Evolutionary conservation across 2,797 vertebrate species (phyloP).

Genomic region (Masticophis lateralis): DNA sequence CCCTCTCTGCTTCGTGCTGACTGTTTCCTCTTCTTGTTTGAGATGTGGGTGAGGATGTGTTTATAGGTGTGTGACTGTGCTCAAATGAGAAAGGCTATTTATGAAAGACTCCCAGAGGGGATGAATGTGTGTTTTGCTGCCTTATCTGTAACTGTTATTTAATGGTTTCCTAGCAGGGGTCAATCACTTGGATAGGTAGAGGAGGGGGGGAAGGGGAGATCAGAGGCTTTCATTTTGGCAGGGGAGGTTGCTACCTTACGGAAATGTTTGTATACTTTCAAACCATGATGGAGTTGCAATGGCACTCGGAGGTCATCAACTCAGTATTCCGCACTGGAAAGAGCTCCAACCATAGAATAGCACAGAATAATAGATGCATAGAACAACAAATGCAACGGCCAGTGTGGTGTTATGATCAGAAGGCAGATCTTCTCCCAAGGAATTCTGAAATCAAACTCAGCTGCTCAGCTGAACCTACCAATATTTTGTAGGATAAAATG

Average conservation of each 20-base stretch:
- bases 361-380: neutral
- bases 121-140: constrained; percentile 42
- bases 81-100: constrained; percentile 42
- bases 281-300: constrained; percentile 3
- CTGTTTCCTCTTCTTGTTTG: constrained; percentile 20
- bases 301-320: neutral
- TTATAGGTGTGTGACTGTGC: neutral
- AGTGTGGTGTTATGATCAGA: neutral
- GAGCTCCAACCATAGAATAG: neutral
- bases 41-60: constrained; percentile 27
- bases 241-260: neutral
- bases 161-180: constrained; percentile 41
- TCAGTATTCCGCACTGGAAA: neutral
- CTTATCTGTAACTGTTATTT: constrained; percentile 51
- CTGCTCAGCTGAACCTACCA: neutral
- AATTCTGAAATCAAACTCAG: neutral
- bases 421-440: neutral
- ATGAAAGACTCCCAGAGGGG: constrained; percentile 38
- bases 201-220: neutral
- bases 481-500: neutral
- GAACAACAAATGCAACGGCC: neutral
- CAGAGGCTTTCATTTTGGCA: constrained; percentile 17
- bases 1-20: constrained; percentile 33
- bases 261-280: neutral
- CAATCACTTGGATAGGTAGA: constrained; percentile 29